A percentile compares a stretch with the other conserved stretches of the same genome.
phyloP scores from a whole-genome alignment of 2,113 vertebrate species.

The Bolborhynchus lineola region DNA sequence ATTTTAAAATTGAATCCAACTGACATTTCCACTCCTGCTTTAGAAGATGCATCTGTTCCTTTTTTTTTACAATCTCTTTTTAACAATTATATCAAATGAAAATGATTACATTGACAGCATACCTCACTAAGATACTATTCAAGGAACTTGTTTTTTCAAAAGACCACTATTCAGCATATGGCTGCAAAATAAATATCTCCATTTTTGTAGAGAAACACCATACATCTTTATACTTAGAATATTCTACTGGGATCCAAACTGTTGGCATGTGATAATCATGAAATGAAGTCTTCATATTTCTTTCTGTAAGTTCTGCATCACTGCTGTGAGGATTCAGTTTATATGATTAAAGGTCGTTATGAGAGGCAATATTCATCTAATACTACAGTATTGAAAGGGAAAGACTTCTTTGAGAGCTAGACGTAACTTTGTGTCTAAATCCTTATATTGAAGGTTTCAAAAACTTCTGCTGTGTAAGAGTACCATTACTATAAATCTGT shows the following conservation, averaged over 20 bases:
- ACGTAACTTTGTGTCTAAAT: background rate
- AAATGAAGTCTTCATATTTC: background rate
- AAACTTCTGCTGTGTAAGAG: background rate
- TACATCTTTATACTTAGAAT: constrained; percentile 5
- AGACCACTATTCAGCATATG: background rate
- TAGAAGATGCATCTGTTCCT: background rate
- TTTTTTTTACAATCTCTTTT: background rate
- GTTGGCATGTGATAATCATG: background rate
- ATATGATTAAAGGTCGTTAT: background rate
- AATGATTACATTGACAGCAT: constrained; percentile 15
- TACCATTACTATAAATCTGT: background rate
- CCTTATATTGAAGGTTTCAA: background rate
- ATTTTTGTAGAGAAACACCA: constrained; percentile 13
- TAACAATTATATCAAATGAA: constrained; percentile 27
- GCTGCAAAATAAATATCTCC: constrained; percentile 23
- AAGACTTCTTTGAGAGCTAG: background rate
- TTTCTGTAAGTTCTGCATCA: background rate
- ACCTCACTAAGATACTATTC: constrained; percentile 2
- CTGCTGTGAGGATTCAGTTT: background rate
- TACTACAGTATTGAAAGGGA: background rate
- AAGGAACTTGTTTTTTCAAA: background rate
- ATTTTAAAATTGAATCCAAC: background rate
- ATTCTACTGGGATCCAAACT: constrained; percentile 2
- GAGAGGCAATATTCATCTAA: background rate
- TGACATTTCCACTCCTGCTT: background rate